Conservation (phyloP, 2,888 invertebrate species). For the Callyntrura sp. region DNA sequence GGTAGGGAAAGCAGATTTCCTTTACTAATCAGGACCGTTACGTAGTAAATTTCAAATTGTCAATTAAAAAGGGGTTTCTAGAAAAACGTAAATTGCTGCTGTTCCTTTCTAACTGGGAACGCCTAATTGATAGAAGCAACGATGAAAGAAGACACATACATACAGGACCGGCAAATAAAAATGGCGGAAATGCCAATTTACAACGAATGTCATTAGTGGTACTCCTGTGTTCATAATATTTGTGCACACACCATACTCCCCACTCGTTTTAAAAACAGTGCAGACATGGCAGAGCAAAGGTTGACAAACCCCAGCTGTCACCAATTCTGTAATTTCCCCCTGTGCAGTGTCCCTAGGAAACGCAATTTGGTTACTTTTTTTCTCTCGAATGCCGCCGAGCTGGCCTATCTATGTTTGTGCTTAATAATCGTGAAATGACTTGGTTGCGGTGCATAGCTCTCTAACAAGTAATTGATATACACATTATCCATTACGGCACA, state of each 20-base stretch:
- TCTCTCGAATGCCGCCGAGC: background rate
- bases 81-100: background rate
- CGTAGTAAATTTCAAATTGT: background rate
- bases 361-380: background rate
- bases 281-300: too few species aligned
- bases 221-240: too few species aligned
- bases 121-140: background rate
- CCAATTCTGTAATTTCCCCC: conserved; percentile 20
- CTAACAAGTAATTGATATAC: conserved; percentile 33
- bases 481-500: conserved; percentile 18
- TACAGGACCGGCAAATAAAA: background rate
- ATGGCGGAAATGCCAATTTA: conserved; percentile 27
- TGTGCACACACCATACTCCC: too few species aligned
- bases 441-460: background rate
- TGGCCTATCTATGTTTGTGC: background rate
- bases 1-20: too few species aligned
- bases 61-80: background rate
- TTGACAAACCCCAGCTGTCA: conserved; percentile 35
- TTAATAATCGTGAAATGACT: conserved; percentile 15
- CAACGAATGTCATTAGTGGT: background rate
- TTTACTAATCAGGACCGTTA: too few species aligned
- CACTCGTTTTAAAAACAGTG: too few species aligned
- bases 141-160: background rate
- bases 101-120: background rate
- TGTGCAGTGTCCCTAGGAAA: background rate